Conservation (phyloP, 2,797 vertebrate species). For the Hyperoplus immaculatus region DNA sequence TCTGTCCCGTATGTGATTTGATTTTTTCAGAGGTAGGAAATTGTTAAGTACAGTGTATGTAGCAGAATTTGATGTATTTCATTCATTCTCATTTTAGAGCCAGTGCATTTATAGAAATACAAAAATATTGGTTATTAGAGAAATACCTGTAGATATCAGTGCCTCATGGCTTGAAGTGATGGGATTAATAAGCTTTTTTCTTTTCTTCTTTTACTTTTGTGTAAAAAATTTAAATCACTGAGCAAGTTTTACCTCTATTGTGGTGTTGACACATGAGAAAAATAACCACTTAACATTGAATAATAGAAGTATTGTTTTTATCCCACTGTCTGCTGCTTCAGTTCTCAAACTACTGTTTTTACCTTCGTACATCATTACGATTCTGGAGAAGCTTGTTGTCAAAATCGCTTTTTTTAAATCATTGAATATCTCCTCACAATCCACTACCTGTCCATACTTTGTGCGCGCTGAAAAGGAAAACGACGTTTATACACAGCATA, state of each 20-base stretch:
- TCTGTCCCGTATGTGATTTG: background rate
- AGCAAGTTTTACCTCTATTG: background rate
- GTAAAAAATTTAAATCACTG: background rate
- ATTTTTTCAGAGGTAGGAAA: background rate
- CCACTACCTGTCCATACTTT: no score
- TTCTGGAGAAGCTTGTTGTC: no score
- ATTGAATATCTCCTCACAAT: no score
- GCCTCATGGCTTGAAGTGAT: background rate
- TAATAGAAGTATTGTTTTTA: background rate
- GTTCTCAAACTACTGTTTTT: background rate
- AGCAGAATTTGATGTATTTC: background rate
- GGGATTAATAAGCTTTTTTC: background rate
- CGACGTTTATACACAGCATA: no score
- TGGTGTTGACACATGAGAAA: background rate
- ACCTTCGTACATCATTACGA: no score
- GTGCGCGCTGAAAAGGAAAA: no score
- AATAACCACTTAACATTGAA: background rate
- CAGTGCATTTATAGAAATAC: background rate
- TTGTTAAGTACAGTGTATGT: background rate
- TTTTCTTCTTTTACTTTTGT: no score
- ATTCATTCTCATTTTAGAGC: conserved; percentile 12
- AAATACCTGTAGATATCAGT: background rate
- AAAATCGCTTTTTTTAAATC: no score
- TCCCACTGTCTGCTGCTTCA: background rate
- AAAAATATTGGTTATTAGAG: background rate